Evolutionary conservation across 2,113 vertebrate species (phyloP).

Genomic region (Proteles cristata): DNA sequence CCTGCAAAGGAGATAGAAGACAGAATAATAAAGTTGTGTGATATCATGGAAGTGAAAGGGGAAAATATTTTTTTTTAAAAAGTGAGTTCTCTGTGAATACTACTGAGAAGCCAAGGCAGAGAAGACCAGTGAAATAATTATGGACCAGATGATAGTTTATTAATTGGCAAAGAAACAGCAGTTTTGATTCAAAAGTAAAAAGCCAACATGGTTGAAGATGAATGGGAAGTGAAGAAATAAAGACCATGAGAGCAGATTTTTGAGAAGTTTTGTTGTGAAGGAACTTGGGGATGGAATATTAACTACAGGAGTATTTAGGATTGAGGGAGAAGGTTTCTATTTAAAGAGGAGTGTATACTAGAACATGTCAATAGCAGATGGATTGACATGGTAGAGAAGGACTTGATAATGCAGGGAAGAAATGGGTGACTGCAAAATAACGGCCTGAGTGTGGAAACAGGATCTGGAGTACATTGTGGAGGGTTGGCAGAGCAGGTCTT

Average conservation of each 20-base stretch:
- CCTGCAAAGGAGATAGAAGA: neutral
- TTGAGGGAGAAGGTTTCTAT: neutral
- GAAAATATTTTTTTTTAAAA: neutral
- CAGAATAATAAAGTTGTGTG: neutral
- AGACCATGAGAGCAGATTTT: neutral
- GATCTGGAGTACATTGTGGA: neutral
- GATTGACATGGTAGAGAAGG: neutral
- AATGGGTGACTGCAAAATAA: neutral
- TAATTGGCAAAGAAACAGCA: neutral
- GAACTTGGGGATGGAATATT: neutral
- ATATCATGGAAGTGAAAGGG: neutral
- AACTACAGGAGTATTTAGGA: neutral
- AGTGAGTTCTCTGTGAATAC: neutral
- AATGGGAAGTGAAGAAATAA: neutral
- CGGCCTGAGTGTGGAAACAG: neutral
- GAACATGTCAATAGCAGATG: neutral
- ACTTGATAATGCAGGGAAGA: neutral
- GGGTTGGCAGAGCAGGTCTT: neutral
- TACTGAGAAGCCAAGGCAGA: neutral
- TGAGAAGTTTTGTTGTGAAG: neutral
- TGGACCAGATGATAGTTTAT: neutral
- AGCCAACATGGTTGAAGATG: neutral
- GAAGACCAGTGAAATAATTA: neutral
- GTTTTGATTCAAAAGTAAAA: neutral
- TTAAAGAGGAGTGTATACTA: neutral